phyloP scores from a whole-genome alignment of 2,888 invertebrate genomes.

The Dicranocentrus wangi region DNA sequence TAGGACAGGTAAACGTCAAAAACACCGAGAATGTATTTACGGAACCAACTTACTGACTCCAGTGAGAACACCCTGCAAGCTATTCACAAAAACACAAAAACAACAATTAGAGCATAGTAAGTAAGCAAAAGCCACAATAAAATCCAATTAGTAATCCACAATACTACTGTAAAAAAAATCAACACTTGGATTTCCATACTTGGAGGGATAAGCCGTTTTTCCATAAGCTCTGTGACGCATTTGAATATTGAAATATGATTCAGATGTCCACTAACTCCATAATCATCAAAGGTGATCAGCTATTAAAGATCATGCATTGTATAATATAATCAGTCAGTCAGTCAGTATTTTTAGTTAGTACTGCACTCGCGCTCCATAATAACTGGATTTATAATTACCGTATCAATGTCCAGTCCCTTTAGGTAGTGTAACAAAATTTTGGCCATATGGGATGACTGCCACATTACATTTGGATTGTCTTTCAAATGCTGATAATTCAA shows the following conservation, averaged over 20 bases:
- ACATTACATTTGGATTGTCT: constrained; percentile 85
- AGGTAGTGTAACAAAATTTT: constrained; percentile 81
- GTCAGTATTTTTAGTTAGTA: too few species aligned
- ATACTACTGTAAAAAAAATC: too few species aligned
- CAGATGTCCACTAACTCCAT: constrained; percentile 92
- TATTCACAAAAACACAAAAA: constrained; percentile 75
- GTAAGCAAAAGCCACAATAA: background rate
- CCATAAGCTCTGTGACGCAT: constrained; percentile 85
- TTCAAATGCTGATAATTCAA: constrained; percentile 78
- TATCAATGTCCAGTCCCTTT: constrained; percentile 85
- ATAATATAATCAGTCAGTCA: too few species aligned
- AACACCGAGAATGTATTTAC: constrained; percentile 86
- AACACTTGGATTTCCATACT: too few species aligned
- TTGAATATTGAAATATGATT: constrained; percentile 93
- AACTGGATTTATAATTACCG: too few species aligned
- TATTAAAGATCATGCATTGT: constrained; percentile 68
- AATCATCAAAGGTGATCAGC: constrained; percentile 93
- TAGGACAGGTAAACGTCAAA: constrained; percentile 89
- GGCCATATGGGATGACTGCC: constrained; percentile 83
- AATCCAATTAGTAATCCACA: background rate
- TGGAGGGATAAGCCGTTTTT: constrained; percentile 73
- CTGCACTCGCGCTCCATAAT: too few species aligned
- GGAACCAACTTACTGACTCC: constrained; percentile 87
- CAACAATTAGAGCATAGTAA: background rate
- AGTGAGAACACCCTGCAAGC: constrained; percentile 88